phyloP scores from a whole-genome alignment of 2,113 vertebrate species.

The Periophthalmus modestus region DNA sequence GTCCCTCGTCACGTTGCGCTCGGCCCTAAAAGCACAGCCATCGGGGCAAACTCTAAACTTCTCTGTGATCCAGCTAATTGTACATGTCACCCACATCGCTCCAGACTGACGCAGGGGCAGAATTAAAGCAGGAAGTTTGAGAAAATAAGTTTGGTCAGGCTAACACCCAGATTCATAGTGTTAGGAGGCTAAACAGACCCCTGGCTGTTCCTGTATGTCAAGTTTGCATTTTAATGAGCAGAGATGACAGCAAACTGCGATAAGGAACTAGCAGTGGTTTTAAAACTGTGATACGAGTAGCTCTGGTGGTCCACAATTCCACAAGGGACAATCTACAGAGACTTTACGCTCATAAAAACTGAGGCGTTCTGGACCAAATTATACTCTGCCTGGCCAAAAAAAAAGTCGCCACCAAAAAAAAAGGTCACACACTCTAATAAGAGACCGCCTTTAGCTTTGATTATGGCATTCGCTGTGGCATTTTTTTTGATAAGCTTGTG shows the following conservation, averaged over 20 bases:
- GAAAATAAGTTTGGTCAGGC: slow-evolving; percentile 51
- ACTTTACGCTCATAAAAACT: no score
- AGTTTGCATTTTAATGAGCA: slow-evolving; percentile 40
- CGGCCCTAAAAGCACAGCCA: slow-evolving; percentile 17
- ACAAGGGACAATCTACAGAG: no score
- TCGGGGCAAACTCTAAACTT: slow-evolving; percentile 40
- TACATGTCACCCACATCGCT: slow-evolving; percentile 55
- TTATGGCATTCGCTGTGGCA: no score
- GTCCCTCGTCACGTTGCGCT: slow-evolving; percentile 39
- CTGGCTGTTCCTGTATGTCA: slow-evolving; percentile 32
- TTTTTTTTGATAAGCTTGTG: no score
- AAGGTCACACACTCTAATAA: no score
- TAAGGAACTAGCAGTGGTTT: background rate
- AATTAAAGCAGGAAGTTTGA: slow-evolving; percentile 8
- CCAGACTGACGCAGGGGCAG: slow-evolving; percentile 8
- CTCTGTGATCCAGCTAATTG: slow-evolving; percentile 56
- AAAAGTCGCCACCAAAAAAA: no score
- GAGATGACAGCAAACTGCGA: background rate
- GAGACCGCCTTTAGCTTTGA: no score
- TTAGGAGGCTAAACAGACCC: slow-evolving; percentile 53
- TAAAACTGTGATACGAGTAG: background rate
- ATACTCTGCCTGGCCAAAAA: no score
- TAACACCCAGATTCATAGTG: slow-evolving; percentile 46
- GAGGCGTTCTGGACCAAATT: no score
- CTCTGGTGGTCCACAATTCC: no score